Base-by-base conservation (phyloP, 2,113 vertebrate genomes). In the Phalacrocorax carbo region DNA sequence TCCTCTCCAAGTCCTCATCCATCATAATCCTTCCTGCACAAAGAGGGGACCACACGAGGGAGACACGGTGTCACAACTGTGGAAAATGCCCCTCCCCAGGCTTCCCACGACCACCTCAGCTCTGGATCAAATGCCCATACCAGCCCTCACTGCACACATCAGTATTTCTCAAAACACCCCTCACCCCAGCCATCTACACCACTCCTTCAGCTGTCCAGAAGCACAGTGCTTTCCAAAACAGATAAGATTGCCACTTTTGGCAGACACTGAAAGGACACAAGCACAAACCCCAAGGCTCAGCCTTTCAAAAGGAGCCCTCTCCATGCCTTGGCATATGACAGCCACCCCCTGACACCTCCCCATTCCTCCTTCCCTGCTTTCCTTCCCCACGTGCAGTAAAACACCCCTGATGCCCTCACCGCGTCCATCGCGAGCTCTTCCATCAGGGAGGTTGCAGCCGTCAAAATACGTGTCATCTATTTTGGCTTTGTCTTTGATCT, bases 401-500 rank as follows among this genome's bases (percentile, higher is more conserved):
- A 25, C 11, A 4, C n/a, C 48, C 13, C 54, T 7, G 3, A 13
- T 10, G 29, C 62, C 54, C 98, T 99, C 97, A 99, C 99, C 98
- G 3, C 97, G 98, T 80, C 98, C 95, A 3, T 97, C 97, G 1
- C 91, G 90, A 18, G 96, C 90, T 60, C 76, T 93, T 87, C 98
- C 98, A 12, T 95, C 94, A 8, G 97, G 82, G 30, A 97, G 61
- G 86, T 91, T 95, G 96, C 98, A 98, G 96, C 96, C 96, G 14
- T 99, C 96, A 1, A 97, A 66, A 84, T 96, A 98, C 58, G 96
- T 93, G 36, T 98, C 98, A 1, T 99, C 99, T 9, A 99, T 97
- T 96, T 99, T 99, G 89, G 98, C 97, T 97, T 99, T 99, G 98
- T 99, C 99, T 95, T 99, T 99, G 96, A 99, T 99, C 97, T 99